Evolutionary conservation across 2,797 vertebrate species (phyloP).

Genomic region (Sebastiscus tertius): DNA sequence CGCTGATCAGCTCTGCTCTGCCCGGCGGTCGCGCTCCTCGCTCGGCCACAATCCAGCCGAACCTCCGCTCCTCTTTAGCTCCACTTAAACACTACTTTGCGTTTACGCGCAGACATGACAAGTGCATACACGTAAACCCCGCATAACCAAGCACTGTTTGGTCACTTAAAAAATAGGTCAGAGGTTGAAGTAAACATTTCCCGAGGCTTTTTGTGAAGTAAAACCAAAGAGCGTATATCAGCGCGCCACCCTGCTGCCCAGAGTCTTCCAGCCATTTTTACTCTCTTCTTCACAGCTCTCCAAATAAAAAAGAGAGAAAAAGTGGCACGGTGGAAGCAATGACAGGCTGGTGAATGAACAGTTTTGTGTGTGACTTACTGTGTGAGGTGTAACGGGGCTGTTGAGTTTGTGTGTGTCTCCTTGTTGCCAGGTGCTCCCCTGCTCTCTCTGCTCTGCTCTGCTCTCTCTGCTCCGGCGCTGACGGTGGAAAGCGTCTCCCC

Average conservation of each 20-base stretch:
- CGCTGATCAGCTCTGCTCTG: no score
- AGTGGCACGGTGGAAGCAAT: conserved; percentile 50
- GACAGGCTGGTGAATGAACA: conserved; percentile 31
- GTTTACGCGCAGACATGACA: conserved; percentile 58
- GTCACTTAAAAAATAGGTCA: conserved; percentile 60
- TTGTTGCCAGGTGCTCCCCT: conserved; percentile 82
- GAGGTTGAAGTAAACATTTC: conserved; percentile 74
- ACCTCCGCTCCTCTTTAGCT: conserved; percentile 61
- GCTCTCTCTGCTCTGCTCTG: conserved; percentile 78
- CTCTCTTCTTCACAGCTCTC: conserved; percentile 53
- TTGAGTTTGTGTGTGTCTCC: conserved; percentile 83
- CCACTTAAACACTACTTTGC: conserved; percentile 69
- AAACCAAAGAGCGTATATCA: conserved; percentile 58
- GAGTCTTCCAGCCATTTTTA: conserved; percentile 78
- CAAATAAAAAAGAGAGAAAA: conserved; percentile 20
- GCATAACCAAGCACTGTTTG: neutral
- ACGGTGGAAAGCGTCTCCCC: conserved; percentile 90
- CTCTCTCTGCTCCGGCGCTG: conserved; percentile 83
- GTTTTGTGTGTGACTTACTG: conserved; percentile 89
- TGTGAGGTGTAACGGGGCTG: conserved; percentile 87
- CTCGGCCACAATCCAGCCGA: conserved; percentile 61
- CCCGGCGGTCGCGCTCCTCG: conserved; percentile 74
- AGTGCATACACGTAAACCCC: conserved; percentile 7
- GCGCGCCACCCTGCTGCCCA: conserved; percentile 76
- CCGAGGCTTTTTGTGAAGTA: conserved; percentile 62